These are phyloP conservation scores for Hydrozoanthus gracilis DNA, from an alignment of 92 coral and sea anemone genomes.

Conservation along the genomic window DNA sequence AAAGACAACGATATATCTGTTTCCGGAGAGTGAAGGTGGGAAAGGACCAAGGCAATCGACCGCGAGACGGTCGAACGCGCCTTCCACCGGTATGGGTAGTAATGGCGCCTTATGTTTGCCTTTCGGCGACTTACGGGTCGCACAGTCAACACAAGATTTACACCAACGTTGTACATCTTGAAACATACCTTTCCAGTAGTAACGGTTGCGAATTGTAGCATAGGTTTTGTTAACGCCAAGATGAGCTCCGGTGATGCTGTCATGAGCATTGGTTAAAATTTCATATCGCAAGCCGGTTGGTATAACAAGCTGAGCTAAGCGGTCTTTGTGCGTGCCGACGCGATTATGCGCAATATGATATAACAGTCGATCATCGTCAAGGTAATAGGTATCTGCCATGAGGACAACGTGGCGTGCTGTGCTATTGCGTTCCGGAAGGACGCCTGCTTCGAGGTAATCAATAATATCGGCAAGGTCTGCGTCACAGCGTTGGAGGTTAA, in stretches of 20 bases:
- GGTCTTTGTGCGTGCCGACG: background rate
- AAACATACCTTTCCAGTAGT: conserved; percentile 63
- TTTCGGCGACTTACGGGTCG: background rate
- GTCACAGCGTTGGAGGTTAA: background rate
- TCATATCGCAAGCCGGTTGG: conserved; percentile 55
- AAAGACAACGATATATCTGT: conserved; percentile 65
- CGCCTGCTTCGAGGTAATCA: no score
- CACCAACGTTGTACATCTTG: conserved; percentile 41
- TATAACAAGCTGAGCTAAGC: conserved; percentile 48
- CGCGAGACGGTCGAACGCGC: background rate
- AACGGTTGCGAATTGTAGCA: conserved; percentile 41
- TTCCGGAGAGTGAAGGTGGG: conserved; percentile 54
- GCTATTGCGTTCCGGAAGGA: background rate
- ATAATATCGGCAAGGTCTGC: no score
- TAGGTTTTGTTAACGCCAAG: conserved; percentile 63
- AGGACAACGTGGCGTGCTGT: no score
- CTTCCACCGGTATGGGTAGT: background rate
- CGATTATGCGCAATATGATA: conserved; percentile 30
- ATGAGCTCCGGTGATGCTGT: conserved; percentile 59
- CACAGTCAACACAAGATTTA: background rate
- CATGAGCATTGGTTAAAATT: conserved; percentile 57
- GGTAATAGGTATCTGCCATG: conserved; percentile 16
- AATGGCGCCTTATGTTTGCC: background rate
- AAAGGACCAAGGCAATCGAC: conserved; percentile 53
- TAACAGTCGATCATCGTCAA: conserved; percentile 36